Evolutionary conservation across 2,888 invertebrate species (phyloP).

Genomic region (Dryadula phaetusa): DNA sequence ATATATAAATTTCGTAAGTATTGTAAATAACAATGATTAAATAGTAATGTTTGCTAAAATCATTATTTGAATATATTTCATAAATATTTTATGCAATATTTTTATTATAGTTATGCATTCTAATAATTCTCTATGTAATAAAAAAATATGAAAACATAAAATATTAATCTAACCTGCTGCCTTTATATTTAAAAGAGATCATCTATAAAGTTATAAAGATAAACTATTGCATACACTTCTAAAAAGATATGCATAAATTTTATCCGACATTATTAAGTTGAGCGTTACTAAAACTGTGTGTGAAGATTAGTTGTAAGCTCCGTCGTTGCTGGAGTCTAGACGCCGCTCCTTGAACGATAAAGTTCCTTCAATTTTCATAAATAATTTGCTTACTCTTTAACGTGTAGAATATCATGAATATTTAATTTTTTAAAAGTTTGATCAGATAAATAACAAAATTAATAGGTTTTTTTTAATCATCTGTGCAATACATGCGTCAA

Average conservation of each 20-base stretch:
- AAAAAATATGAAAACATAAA: background rate
- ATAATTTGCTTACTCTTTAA: slow-evolving; percentile 36
- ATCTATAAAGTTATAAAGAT: slow-evolving; percentile 1
- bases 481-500: slow-evolving; percentile 29
- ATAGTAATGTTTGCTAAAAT: too few relatives aligned
- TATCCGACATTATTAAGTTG: slow-evolving; percentile 38
- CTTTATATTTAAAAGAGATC: background rate
- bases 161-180: background rate
- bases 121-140: too few relatives aligned
- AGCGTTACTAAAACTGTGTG: slow-evolving; percentile 48
- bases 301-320: slow-evolving; percentile 50
- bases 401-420: slow-evolving; percentile 16
- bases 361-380: slow-evolving; percentile 40
- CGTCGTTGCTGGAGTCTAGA: slow-evolving; percentile 64
- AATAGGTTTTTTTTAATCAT: slow-evolving; percentile 7
- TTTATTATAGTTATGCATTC: too few relatives aligned
- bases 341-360: slow-evolving; percentile 53
- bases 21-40: too few relatives aligned
- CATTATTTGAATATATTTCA: too few relatives aligned
- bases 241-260: slow-evolving; percentile 38
- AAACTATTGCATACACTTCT: slow-evolving; percentile 8
- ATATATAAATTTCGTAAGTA: too few relatives aligned
- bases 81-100: too few relatives aligned
- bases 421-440: slow-evolving; percentile 10
- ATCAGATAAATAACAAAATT: background rate